Evolutionary conservation across 2,113 vertebrate species (phyloP).

Genomic region (Neolamprologus cancellatus): DNA sequence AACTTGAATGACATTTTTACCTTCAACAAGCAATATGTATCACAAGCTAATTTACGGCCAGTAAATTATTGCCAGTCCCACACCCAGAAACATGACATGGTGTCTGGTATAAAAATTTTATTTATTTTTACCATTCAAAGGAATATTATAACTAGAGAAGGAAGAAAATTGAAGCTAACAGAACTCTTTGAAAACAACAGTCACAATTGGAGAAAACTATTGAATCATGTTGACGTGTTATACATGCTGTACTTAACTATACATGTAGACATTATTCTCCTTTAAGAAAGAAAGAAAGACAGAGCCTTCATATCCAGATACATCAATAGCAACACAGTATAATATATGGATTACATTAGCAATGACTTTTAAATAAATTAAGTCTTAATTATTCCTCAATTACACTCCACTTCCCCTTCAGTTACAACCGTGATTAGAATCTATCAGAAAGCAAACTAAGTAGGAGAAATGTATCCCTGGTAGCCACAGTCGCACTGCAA

Average conservation of each 20-base stretch:
- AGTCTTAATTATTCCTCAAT: conserved; percentile 10
- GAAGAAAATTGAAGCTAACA: not conserved
- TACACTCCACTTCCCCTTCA: not conserved
- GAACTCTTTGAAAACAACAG: not conserved
- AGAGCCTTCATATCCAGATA: not conserved
- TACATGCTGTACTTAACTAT: not conserved
- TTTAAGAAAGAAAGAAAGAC: not conserved
- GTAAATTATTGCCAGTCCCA: not conserved
- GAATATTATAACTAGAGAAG: not conserved
- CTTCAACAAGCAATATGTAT: not conserved
- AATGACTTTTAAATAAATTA: conserved; percentile 9
- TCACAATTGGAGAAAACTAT: not conserved
- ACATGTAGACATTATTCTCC: not conserved
- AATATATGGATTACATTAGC: not conserved
- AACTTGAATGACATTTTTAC: not conserved
- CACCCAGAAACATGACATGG: not conserved
- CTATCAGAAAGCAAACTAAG: not conserved
- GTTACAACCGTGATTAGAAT: conserved; percentile 4
- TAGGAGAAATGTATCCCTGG: not conserved
- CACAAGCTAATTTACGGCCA: not conserved
- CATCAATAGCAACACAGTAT: not conserved
- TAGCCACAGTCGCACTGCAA: not conserved
- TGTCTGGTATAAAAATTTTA: not conserved
- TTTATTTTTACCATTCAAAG: not conserved
- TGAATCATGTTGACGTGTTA: not conserved